Evolutionary conservation across 2,113 vertebrate genomes (phyloP), one percentile per base, ranked within the genome.

Genomic region (Struthio camelus): DNA sequence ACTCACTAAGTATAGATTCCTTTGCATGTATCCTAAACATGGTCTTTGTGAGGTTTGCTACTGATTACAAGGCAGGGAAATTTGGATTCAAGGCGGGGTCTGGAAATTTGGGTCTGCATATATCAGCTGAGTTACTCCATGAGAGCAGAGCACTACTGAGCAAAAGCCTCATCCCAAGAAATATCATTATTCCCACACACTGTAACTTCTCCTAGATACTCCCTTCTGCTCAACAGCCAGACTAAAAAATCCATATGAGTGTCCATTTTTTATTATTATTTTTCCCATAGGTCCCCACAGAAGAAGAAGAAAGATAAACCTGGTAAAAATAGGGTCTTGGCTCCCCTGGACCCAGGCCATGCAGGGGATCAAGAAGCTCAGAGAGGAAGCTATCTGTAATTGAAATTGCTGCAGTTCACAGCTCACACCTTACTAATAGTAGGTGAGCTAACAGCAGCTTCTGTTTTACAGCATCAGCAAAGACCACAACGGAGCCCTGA

Each of bases 391-490:
- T n/a, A 32, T 58, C 30, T 94, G 40, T 72, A 94, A 54, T 46
- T 92, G 80, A 90, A 88, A 86, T 14, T 69, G 65, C 81, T 56
- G 66, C 67, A 65, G 25, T 65, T 97, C 71, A 65, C 86, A 84
- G 48, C 73, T 89, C 77, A 80, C 67, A 89, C 54, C 84, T 87
- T 46, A 44, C 59, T 80, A 91, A 94, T 42, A 1, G 2, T n/a
- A n/a, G n/a, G n/a, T n/a, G n/a, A n/a, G n/a, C n/a, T 66, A 66
- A 82, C 50, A 82, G 75, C 58, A 85, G 70, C 82, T 93, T 91
- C 84, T 94, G 53, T 80, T 93, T 89, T 87, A 91, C 38, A 73
- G 67, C 64, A 75, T 53, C 67, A 73, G 40, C 80, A 91, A 96
- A 87, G 89, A 67, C 78, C 7, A 4, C n/a, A 82, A 89, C 62